Evolutionary conservation across 2,888 invertebrate species (phyloP).

Genomic region (Monopis laevigella): DNA sequence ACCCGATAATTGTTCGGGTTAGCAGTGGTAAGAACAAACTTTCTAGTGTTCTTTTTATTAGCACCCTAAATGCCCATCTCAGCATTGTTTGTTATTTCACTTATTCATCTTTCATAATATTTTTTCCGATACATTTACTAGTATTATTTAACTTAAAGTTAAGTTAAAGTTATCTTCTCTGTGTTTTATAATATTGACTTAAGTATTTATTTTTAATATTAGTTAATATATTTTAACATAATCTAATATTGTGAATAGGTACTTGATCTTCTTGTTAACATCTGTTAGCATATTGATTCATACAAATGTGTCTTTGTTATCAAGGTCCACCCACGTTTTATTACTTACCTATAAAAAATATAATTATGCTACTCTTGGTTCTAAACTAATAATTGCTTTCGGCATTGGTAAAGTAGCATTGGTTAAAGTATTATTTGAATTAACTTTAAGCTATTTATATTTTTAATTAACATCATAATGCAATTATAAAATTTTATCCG

Average conservation of each 20-base stretch:
- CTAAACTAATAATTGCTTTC: too few species aligned
- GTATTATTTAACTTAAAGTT: not conserved
- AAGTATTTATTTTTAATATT: too few species aligned
- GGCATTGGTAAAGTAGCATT: too few species aligned
- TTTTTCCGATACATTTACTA: slow-evolving; percentile 1
- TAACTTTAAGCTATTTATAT: too few species aligned
- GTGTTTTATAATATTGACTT: too few species aligned
- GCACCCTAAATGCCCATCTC: slow-evolving; percentile 20
- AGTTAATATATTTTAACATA: too few species aligned
- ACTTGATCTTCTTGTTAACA: not conserved
- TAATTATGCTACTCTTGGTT: too few species aligned
- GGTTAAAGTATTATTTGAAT: too few species aligned
- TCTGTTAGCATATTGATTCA: slow-evolving; percentile 1
- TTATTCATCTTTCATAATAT: slow-evolving; percentile 10
- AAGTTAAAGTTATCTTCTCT: too few species aligned
- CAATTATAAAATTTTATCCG: slow-evolving; percentile 1
- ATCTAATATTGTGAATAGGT: not conserved
- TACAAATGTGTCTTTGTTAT: too few species aligned
- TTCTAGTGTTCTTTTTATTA: slow-evolving; percentile 42
- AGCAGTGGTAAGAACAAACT: slow-evolving; percentile 27
- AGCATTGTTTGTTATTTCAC: slow-evolving; percentile 8
- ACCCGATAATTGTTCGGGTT: slow-evolving; percentile 40
- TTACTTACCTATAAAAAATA: too few species aligned
- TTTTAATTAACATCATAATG: slow-evolving; percentile 1
- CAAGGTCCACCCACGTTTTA: too few species aligned